phyloP scores from a whole-genome alignment of 2,797 vertebrate species.

The Adrianichthys oophorus region DNA sequence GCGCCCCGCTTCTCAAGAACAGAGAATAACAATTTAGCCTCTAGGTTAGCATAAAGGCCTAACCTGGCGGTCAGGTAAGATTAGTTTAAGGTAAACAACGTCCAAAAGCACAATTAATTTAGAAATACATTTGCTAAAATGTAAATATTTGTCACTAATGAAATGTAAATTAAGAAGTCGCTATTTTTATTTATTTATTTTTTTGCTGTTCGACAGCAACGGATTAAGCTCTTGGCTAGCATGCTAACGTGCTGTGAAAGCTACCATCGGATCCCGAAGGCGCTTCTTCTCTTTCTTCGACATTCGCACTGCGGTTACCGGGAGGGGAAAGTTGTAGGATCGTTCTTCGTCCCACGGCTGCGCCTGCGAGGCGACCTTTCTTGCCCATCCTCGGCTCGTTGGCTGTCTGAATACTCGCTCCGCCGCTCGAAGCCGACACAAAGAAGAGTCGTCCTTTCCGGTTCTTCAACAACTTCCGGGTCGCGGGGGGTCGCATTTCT shows the following conservation, averaged over 20 bases:
- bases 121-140: too few relatives aligned
- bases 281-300: slow-evolving; percentile 75
- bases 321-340: slow-evolving; percentile 92
- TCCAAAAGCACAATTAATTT: too few relatives aligned
- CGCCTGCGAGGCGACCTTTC: slow-evolving; percentile 83
- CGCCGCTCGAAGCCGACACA: slow-evolving; percentile 7
- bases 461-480: slow-evolving; percentile 49
- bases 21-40: too few relatives aligned
- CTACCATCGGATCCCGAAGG: slow-evolving; percentile 82
- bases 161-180: too few relatives aligned
- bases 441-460: not conserved
- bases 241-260: not conserved
- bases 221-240: slow-evolving; percentile 15
- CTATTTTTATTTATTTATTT: too few relatives aligned
- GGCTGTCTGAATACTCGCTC: slow-evolving; percentile 15
- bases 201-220: slow-evolving; percentile 17
- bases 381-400: slow-evolving; percentile 83
- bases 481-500: slow-evolving; percentile 18
- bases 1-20: too few relatives aligned
- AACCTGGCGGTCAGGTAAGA: too few relatives aligned
- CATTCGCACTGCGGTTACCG: slow-evolving; percentile 72
- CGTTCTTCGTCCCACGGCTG: slow-evolving; percentile 87
- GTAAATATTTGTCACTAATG: too few relatives aligned
- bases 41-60: too few relatives aligned
- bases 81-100: too few relatives aligned